phyloP scores from a whole-genome alignment of 2,113 vertebrate genomes.

The Trichechus manatus region DNA sequence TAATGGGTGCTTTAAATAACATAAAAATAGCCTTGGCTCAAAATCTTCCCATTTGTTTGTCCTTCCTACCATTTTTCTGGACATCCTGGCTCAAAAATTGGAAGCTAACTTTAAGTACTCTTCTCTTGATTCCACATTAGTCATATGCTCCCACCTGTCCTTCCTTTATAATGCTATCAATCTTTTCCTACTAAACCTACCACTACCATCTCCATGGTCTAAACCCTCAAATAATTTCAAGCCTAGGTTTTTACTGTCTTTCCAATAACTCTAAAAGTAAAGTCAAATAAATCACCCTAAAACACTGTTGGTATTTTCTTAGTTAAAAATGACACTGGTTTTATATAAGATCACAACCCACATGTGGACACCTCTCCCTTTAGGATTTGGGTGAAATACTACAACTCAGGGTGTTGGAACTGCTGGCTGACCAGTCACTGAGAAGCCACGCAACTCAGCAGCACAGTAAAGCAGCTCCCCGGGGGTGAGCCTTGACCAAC shows the following conservation, averaged over 20 bases:
- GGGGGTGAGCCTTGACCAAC: not conserved
- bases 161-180: not conserved
- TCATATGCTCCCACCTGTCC: not conserved
- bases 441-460: not conserved
- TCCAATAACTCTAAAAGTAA: constrained; percentile 3
- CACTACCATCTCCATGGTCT: not conserved
- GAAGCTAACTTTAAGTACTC: not conserved
- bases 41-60: not conserved
- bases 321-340: not conserved
- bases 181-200: not conserved
- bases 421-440: not conserved
- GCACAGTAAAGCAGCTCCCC: not conserved
- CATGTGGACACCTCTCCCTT: not conserved
- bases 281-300: not conserved
- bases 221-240: constrained; percentile 31
- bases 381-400: not conserved
- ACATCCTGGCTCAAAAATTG: not conserved
- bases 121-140: not conserved
- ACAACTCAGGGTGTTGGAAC: not conserved
- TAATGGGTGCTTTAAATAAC: not conserved
- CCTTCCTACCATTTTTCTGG: not conserved
- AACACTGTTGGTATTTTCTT: not conserved
- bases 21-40: constrained; percentile 11
- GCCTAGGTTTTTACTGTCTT: not conserved
- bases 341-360: not conserved